Evolutionary conservation across 2,797 vertebrate species (phyloP).

Genomic region (Gobionotothen gibberifrons): DNA sequence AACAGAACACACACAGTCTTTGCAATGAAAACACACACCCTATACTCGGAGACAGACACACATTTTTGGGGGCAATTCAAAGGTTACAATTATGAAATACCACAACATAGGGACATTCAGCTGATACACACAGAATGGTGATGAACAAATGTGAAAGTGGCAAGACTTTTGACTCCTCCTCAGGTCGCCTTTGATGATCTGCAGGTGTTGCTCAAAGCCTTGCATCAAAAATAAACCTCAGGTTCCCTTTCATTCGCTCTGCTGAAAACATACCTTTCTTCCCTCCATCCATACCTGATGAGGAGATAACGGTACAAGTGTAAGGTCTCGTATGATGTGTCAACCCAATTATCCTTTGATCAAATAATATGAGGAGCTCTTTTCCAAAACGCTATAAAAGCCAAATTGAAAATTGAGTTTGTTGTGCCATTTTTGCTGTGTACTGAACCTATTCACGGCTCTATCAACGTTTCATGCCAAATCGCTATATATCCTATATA

Average conservation of each 20-base stretch:
- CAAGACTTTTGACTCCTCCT: slow-evolving; percentile 26
- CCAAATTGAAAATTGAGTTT: too few relatives aligned
- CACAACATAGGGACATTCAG: neutral
- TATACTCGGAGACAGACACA: neutral
- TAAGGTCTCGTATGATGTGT: slow-evolving; percentile 48
- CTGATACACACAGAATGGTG: neutral
- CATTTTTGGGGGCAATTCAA: neutral
- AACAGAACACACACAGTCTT: neutral
- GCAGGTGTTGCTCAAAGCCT: slow-evolving; percentile 32
- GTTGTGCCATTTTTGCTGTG: too few relatives aligned
- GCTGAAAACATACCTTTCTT: slow-evolving; percentile 10
- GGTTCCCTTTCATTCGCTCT: slow-evolving; percentile 36
- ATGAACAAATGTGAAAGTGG: slow-evolving; percentile 24
- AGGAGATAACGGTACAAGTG: slow-evolving; percentile 60
- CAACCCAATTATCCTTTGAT: slow-evolving; percentile 64
- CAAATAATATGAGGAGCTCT: too few relatives aligned
- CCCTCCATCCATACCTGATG: slow-evolving; percentile 16
- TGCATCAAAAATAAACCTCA: slow-evolving; percentile 36
- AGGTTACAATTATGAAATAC: too few relatives aligned
- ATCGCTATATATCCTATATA: too few relatives aligned
- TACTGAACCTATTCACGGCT: too few relatives aligned
- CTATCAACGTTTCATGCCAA: too few relatives aligned
- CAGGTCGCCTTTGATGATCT: slow-evolving; percentile 30
- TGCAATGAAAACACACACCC: neutral
- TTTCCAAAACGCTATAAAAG: too few relatives aligned